A percentile compares a stretch with the other conserved stretches of the same genome.
Evolutionary conservation across 2,113 vertebrate species (phyloP).

Genomic region (Corvus cornix): DNA sequence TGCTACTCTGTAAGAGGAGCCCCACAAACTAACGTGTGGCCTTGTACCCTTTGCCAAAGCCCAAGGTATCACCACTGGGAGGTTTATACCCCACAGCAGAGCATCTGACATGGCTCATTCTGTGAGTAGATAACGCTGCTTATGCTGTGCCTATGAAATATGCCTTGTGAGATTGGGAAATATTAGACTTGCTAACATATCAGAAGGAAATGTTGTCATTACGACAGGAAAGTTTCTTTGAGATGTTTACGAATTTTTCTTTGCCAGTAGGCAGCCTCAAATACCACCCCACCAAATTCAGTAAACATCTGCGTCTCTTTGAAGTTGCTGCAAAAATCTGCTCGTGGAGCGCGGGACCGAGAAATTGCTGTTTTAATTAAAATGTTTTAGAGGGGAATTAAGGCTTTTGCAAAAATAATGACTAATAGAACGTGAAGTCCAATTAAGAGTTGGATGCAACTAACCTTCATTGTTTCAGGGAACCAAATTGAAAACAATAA

Average conservation of each 20-base stretch:
- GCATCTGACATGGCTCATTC: not conserved
- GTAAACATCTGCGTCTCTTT: constrained; percentile 43
- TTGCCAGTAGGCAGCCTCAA: constrained; percentile 30
- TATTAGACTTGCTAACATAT: constrained; percentile 45
- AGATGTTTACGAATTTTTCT: constrained; percentile 26
- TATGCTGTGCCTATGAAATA: not conserved
- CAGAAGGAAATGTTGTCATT: constrained; percentile 49
- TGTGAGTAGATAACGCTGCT: not conserved
- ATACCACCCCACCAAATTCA: constrained; percentile 10
- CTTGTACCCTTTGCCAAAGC: not conserved
- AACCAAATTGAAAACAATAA: not conserved
- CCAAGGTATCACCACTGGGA: not conserved
- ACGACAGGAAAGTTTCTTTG: constrained; percentile 26
- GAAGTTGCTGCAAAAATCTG: constrained; percentile 1
- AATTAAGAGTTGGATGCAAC: not conserved
- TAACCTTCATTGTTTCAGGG: constrained; percentile 7
- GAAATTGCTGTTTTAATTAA: constrained; percentile 46
- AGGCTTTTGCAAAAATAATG: constrained; percentile 35
- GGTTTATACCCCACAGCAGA: not conserved
- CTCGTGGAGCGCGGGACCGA: not conserved
- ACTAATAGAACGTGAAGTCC: constrained; percentile 2
- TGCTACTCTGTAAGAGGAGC: not conserved
- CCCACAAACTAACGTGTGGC: not conserved
- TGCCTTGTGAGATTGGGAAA: not conserved
- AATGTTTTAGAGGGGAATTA: constrained; percentile 27